Percentiles rank a stretch among this genome's conserved stretches.
Conservation (phyloP, 2,888 invertebrate genomes). For the Philopedon plagiatum region DNA sequence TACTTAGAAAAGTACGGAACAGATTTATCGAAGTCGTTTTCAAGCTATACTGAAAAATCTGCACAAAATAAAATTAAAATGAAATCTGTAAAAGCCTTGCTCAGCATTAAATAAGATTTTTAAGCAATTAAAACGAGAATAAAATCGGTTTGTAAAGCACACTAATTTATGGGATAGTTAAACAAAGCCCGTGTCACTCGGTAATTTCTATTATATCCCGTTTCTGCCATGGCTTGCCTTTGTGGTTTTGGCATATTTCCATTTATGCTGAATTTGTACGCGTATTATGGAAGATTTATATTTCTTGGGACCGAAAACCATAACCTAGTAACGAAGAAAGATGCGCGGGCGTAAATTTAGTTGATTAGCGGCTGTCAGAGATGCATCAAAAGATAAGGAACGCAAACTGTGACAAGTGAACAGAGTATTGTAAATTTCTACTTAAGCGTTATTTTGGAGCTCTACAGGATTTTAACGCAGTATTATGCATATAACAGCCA, state of each 20-base stretch:
- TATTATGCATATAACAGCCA: no score
- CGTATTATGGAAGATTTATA: constrained; percentile 8
- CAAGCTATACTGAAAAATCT: no score
- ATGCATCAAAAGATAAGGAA: not conserved
- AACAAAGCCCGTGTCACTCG: constrained; percentile 19
- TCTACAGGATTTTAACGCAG: no score
- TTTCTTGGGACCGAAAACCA: constrained; percentile 1
- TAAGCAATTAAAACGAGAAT: constrained; percentile 1
- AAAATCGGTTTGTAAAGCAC: constrained; percentile 5
- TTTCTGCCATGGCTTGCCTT: constrained; percentile 1
- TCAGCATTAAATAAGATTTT: not conserved
- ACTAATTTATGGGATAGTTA: constrained; percentile 27
- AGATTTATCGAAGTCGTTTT: no score
- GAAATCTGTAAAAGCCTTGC: not conserved
- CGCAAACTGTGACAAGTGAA: no score
- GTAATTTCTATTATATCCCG: constrained; percentile 19
- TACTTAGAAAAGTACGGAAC: no score
- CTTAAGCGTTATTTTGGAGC: no score
- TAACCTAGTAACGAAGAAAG: constrained; percentile 8
- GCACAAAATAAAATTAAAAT: no score
- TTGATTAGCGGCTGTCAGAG: not conserved
- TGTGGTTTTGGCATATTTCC: constrained; percentile 35
- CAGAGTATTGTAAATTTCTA: no score
- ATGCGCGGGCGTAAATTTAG: not conserved
- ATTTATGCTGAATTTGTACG: constrained; percentile 13